Percentiles rank a stretch among this genome's conserved stretches.
phyloP scores from a whole-genome alignment of 1,140 invertebrate genomes.

The Trissolcus basalis region DNA sequence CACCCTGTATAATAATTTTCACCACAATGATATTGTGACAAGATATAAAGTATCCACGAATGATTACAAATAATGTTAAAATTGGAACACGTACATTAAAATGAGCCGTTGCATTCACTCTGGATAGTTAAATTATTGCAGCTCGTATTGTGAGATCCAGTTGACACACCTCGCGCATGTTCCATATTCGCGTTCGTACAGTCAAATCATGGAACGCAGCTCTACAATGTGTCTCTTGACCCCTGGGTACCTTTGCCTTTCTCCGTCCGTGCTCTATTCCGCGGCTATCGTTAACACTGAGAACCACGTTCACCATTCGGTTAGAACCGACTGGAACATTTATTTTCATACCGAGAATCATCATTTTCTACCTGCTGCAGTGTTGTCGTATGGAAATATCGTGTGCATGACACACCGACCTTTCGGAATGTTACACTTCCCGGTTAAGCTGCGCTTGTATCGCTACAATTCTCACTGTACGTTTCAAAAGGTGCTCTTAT shows the following conservation, averaged over 20 bases:
- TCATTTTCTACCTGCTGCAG: slow-evolving; percentile 53
- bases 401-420: slow-evolving; percentile 46
- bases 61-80: too few relatives aligned
- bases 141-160: slow-evolving; percentile 66
- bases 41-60: too few relatives aligned
- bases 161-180: slow-evolving; percentile 60
- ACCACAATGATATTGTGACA: too few relatives aligned
- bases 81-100: too few relatives aligned
- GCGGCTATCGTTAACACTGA: slow-evolving; percentile 34
- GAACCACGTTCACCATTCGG: slow-evolving; percentile 37
- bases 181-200: slow-evolving; percentile 68
- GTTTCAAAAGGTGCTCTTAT: slow-evolving; percentile 29
- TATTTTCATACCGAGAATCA: slow-evolving; percentile 55
- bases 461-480: slow-evolving; percentile 20
- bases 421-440: slow-evolving; percentile 50
- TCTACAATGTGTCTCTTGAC: slow-evolving; percentile 31
- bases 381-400: slow-evolving; percentile 46
- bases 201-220: slow-evolving; percentile 36
- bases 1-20: too few relatives aligned
- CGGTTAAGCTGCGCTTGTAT: slow-evolving; percentile 25
- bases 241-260: slow-evolving; percentile 12
- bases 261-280: slow-evolving; percentile 29
- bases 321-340: slow-evolving; percentile 47
- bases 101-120: too few relatives aligned
- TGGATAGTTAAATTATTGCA: slow-evolving; percentile 70